Base-by-base conservation (phyloP, 2,113 vertebrate genomes). In the Psephotus haematonotus region DNA sequence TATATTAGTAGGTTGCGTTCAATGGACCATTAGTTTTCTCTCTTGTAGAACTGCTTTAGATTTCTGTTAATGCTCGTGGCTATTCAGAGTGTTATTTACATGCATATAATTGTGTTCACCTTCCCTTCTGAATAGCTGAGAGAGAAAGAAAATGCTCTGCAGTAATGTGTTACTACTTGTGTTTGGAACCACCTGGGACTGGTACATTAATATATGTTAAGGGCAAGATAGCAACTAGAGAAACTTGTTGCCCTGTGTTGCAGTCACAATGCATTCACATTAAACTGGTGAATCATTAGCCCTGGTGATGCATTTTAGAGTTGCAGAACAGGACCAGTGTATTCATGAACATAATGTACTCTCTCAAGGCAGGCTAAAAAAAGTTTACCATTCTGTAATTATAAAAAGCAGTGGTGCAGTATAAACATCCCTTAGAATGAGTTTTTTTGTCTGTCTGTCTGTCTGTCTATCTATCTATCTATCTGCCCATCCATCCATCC, bases 211-310 rank as follows among this genome's bases (percentile, higher is more conserved):
- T 92, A 63, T 52, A 72, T 76, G 65, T 79, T 91, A 62, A 91
- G 57, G 69, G 60, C 44, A 71, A 67, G 70, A 59, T 31, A 69
- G 65, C 59, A 84, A 15, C 39, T 49, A 43, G 57, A 57, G 69
- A 55, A 84, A 39, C 91, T 96, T 92, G 94, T 86, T 97, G 71
- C 57, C 37, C 90, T 50, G 10, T 93, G 90, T 86, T 92, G 74
- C 88, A 76, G 10, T 52, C 57, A 47, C 31, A 77, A 43, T 43
- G 68, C n/a, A 37, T 78, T 76, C 81, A 44, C 84, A 95, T 98
- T 97, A 96, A 84, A 22, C 62, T 90, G 64, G 97, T 98, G 86
- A 98, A 98, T 97, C 89, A 98, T 98, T 98, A 98, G 86, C 97
- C 90, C 57, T 27, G n/a, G 33, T 75, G 78, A 35, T 91, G 43